These are phyloP conservation scores for Trichogramma dendrolimi DNA, from an alignment of 2,888 invertebrate species.

Conservation along the genomic window DNA sequence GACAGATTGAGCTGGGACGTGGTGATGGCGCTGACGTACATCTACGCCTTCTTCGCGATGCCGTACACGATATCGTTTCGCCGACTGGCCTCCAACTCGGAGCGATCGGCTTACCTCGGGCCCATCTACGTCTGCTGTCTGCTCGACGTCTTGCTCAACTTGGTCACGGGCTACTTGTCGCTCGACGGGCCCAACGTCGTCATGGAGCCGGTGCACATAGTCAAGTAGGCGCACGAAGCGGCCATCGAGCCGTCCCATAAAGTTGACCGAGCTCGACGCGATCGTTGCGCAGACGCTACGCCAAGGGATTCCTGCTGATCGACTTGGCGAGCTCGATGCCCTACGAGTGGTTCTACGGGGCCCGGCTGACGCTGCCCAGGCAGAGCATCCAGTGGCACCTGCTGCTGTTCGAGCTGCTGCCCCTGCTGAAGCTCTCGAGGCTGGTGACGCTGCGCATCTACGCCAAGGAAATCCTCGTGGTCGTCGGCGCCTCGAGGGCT, in stretches of 20 bases:
- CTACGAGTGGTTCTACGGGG: constrained; percentile 37
- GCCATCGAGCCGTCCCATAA: neutral
- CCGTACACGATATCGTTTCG: constrained; percentile 39
- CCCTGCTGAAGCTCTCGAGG: constrained; percentile 38
- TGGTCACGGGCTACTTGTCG: constrained; percentile 43
- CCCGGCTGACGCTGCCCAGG: constrained; percentile 29
- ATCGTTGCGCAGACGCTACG: constrained; percentile 42
- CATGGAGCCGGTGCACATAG: constrained; percentile 36
- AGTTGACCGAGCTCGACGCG: neutral
- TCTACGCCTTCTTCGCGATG: constrained; percentile 38
- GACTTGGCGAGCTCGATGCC: constrained; percentile 47
- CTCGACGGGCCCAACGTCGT: constrained; percentile 38
- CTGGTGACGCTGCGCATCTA: constrained; percentile 36
- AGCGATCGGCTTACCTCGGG: constrained; percentile 28
- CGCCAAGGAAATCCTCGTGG: constrained; percentile 35
- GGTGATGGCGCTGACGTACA: constrained; percentile 39
- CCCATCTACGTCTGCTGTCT: constrained; percentile 37
- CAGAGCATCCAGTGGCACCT: constrained; percentile 31
- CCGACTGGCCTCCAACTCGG: constrained; percentile 29
- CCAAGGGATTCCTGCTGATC: constrained; percentile 41
- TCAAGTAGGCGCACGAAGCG: constrained; percentile 32
- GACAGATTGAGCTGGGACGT: constrained; percentile 41
- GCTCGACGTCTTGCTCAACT: constrained; percentile 43
- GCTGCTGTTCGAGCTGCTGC: constrained; percentile 38
- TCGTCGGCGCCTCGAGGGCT: constrained; percentile 34